Percentiles rank a stretch among this genome's conserved stretches.
These are phyloP conservation scores for Drosophila parabipectinata DNA, from an alignment of 1,140 invertebrate genomes.

Conservation along the genomic window DNA sequence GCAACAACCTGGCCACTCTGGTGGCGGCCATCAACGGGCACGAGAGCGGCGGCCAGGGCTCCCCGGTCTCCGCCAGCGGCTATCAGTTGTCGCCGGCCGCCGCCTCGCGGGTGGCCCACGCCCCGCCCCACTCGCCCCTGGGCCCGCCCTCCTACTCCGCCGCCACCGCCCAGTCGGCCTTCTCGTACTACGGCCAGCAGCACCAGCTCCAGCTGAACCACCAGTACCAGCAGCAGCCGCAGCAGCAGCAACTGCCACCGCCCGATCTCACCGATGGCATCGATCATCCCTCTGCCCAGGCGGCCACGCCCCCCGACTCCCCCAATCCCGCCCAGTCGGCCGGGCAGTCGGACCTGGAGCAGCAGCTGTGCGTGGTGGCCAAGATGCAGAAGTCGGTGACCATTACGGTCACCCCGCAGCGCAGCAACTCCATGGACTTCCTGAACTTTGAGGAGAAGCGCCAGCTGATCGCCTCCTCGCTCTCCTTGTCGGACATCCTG, in stretches of 20 bases:
- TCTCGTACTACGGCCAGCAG: slow-evolving; percentile 60
- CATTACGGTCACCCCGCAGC: slow-evolving; percentile 87
- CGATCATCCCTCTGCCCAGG: slow-evolving; percentile 53
- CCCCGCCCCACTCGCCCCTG: slow-evolving; percentile 42
- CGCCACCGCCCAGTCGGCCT: slow-evolving; percentile 66
- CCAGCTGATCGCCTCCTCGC: slow-evolving; percentile 93
- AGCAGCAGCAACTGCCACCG: slow-evolving; percentile 57
- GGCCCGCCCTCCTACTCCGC: slow-evolving; percentile 72
- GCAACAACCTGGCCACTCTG: slow-evolving; percentile 78
- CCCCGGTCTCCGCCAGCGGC: slow-evolving; percentile 22
- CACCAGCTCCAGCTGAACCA: slow-evolving; percentile 56
- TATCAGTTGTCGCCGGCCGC: slow-evolving; percentile 71
- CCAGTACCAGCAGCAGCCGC: slow-evolving; percentile 80
- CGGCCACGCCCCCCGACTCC: slow-evolving; percentile 43
- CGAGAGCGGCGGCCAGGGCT: slow-evolving; percentile 25
- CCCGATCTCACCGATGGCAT: slow-evolving; percentile 61
- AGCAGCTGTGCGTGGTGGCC: slow-evolving; percentile 82
- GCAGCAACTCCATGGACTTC: slow-evolving; percentile 94
- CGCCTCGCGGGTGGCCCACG: slow-evolving; percentile 66
- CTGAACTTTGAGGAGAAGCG: slow-evolving; percentile 95
- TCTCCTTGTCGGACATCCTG: slow-evolving; percentile 93
- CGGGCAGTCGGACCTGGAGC: slow-evolving; percentile 51
- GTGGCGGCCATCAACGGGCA: slow-evolving; percentile 81
- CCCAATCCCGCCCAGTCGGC: slow-evolving; percentile 32
- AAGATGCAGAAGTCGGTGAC: slow-evolving; percentile 86